Evolutionary conservation across 2,797 vertebrate genomes (phyloP).

Genomic region (Prionace glauca): DNA sequence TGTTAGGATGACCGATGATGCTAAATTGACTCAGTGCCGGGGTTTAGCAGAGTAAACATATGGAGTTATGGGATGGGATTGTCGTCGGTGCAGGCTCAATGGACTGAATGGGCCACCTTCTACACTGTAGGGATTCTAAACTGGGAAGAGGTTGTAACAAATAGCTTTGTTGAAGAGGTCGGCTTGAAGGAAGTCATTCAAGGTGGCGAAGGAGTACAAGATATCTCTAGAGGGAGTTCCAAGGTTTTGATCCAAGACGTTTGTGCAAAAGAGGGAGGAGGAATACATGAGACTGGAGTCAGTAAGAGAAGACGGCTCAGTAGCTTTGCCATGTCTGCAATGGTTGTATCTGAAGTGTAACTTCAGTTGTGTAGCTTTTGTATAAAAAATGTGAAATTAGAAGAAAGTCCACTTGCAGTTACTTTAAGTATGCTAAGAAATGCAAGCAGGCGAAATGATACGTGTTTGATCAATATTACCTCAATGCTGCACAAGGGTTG

Average conservation of each 20-base stretch:
- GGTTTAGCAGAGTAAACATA: too few species aligned
- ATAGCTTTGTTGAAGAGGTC: background rate
- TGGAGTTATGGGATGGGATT: too few species aligned
- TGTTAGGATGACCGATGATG: too few species aligned
- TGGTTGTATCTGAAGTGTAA: slow-evolving; percentile 81
- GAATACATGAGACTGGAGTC: background rate
- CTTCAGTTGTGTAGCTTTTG: slow-evolving; percentile 98
- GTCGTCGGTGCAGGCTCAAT: too few species aligned
- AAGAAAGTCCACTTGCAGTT: slow-evolving; percentile 97
- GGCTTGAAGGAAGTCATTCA: background rate
- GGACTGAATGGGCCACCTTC: too few species aligned
- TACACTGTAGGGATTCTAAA: too few species aligned
- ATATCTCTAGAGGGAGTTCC: background rate
- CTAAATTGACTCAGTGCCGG: too few species aligned
- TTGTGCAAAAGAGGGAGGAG: background rate
- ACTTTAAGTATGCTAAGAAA: slow-evolving; percentile 96
- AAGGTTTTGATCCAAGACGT: background rate
- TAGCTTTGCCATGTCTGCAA: background rate
- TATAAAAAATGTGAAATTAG: slow-evolving; percentile 95
- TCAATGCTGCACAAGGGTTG: background rate
- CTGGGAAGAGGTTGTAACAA: background rate
- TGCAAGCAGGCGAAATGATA: slow-evolving; percentile 80
- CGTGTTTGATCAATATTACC: slow-evolving; percentile 85
- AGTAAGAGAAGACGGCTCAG: background rate
- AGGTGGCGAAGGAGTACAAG: background rate